A percentile compares a stretch with the other conserved stretches of the same genome.
Evolutionary conservation across 2,797 vertebrate genomes (phyloP).

Genomic region (Psittacula derbiana): DNA sequence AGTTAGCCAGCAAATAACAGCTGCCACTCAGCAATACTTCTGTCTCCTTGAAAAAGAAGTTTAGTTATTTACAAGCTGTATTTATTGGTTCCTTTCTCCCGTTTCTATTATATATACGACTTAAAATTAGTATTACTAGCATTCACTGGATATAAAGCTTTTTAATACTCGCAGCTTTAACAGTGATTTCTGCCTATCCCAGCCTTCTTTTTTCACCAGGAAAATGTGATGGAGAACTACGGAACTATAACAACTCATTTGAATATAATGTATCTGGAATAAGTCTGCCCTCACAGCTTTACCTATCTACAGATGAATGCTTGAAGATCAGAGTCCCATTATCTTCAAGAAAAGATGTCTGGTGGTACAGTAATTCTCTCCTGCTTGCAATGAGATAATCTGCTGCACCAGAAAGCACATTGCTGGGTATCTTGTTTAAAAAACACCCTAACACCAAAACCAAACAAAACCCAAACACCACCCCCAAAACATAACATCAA

Average conservation of each 20-base stretch:
- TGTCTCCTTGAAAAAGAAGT: constrained; percentile 10
- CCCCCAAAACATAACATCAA: not conserved
- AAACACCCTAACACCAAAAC: not conserved
- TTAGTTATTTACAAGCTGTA: not conserved
- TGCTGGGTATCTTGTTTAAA: not conserved
- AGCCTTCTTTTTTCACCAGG: not conserved
- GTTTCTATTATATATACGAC: not conserved
- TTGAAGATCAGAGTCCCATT: not conserved
- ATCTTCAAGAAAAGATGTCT: not conserved
- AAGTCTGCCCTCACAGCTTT: not conserved
- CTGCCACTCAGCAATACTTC: constrained; percentile 25
- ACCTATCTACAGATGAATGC: not conserved
- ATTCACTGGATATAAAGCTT: not conserved
- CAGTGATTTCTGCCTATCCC: not conserved
- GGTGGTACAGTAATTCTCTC: not conserved
- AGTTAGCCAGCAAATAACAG: constrained; percentile 27
- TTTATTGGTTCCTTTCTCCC: not conserved
- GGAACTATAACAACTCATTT: not conserved
- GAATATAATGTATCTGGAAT: not conserved
- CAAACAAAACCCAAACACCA: not conserved
- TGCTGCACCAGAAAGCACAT: not conserved
- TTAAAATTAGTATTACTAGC: not conserved
- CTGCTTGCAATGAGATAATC: not conserved
- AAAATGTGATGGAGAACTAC: not conserved
- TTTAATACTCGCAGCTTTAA: not conserved